Evolutionary conservation across 2,888 invertebrate genomes (phyloP).

Genomic region (Lordiphosa andalusiaca): DNA sequence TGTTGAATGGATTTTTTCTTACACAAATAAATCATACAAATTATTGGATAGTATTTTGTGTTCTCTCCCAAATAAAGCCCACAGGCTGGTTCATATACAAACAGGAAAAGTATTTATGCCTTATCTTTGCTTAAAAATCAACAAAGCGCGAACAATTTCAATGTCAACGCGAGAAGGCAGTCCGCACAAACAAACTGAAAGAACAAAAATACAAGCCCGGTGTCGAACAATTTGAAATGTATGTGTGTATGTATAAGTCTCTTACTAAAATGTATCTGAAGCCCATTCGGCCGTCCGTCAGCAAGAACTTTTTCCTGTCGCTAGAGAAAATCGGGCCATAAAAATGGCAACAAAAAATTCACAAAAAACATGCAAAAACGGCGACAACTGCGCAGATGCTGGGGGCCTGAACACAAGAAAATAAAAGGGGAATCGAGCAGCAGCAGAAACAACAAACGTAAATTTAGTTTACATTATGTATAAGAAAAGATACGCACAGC

Average conservation of each 20-base stretch:
- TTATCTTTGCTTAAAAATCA: constrained; percentile 72
- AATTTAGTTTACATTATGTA: constrained; percentile 64
- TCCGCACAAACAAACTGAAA: constrained; percentile 23
- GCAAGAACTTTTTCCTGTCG: constrained; percentile 55
- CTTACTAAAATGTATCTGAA: constrained; percentile 30
- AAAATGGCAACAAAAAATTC: constrained; percentile 57
- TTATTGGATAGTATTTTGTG: constrained; percentile 1
- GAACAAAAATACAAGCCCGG: constrained; percentile 36
- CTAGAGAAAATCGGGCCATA: constrained; percentile 56
- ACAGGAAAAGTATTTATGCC: constrained; percentile 46
- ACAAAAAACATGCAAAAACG: constrained; percentile 54
- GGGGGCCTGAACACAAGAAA: constrained; percentile 35
- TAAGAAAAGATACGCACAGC: background rate
- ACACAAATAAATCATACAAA: background rate
- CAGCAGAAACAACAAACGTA: constrained; percentile 41
- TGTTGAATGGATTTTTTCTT: constrained; percentile 35
- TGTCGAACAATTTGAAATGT: constrained; percentile 57
- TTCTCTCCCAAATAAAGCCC: constrained; percentile 12
- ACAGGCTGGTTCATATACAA: background rate
- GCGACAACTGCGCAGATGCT: constrained; percentile 73
- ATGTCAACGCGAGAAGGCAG: constrained; percentile 63
- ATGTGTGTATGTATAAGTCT: constrained; percentile 22
- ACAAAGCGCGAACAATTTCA: constrained; percentile 72
- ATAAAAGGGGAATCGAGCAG: constrained; percentile 15
- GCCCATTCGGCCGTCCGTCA: constrained; percentile 27